A percentile compares a stretch with the other conserved stretches of the same genome.
Evolutionary conservation across 2,888 invertebrate species (phyloP).

Genomic region (Axea sp.): DNA sequence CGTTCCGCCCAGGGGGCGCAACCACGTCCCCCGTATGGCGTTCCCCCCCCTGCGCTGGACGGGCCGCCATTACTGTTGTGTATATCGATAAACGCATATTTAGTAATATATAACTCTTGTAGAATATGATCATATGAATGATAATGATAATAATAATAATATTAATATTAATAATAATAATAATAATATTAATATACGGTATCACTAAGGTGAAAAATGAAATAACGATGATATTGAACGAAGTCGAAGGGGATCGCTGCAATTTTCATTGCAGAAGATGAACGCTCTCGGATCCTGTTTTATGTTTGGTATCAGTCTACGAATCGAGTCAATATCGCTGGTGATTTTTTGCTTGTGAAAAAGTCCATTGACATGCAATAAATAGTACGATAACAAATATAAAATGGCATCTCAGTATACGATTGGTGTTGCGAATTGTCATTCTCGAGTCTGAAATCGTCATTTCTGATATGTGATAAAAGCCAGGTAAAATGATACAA

Average conservation of each 20-base stretch:
- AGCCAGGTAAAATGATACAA: neutral
- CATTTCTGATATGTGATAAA: constrained; percentile 49
- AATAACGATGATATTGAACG: constrained; percentile 41
- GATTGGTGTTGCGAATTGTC: constrained; percentile 44
- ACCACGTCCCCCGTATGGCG: no score
- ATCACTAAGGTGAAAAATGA: constrained; percentile 16
- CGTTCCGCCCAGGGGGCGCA: constrained; percentile 78
- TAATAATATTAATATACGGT: constrained; percentile 52
- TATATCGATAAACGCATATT: constrained; percentile 75
- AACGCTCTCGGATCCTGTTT: constrained; percentile 47
- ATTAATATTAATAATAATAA: constrained; percentile 53
- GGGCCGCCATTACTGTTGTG: constrained; percentile 69
- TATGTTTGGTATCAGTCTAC: constrained; percentile 55
- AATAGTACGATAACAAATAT: constrained; percentile 56
- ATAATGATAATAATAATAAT: constrained; percentile 49
- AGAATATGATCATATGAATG: constrained; percentile 62
- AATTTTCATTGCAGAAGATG: constrained; percentile 50
- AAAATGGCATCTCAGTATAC: constrained; percentile 56
- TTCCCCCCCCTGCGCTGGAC: constrained; percentile 77
- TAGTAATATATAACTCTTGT: constrained; percentile 74
- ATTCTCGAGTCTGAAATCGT: constrained; percentile 33
- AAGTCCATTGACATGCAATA: constrained; percentile 54
- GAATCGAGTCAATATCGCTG: constrained; percentile 57
- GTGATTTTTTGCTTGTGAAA: constrained; percentile 36
- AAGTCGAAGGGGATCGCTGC: constrained; percentile 58